Base-by-base conservation (phyloP, 92 coral and sea anemone species). In the Epizoanthus illoricatus region DNA sequence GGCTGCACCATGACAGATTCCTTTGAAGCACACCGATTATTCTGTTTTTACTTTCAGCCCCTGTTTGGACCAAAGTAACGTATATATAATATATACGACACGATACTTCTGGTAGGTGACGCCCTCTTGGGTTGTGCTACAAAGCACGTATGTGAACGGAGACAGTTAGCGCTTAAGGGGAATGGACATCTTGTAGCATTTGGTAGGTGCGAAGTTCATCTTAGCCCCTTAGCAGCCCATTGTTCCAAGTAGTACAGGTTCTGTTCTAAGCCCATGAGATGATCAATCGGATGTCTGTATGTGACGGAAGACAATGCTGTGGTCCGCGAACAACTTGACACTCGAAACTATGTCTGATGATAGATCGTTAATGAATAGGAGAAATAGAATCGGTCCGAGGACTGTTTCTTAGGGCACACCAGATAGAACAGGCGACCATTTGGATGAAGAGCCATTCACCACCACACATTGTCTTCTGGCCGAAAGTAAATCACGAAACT, bases 151-250 rank as follows among this genome's bases (percentile, higher is more conserved):
- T 66, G 79, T 52, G 79, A 71, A 73, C 17, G 54, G 55, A 33
- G 41, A 81, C 52, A 80, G 61, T 58, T 81, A 18, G 56, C 78
- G 72, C 33, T 28, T 28, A 28, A 28, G 33, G 45, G 82, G 59
- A 49, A 84, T 75, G 73, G 80, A 71, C 62, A 71, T 74, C 45
- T 52, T 52, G 43, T 52, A 84, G 21, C 81, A 75, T 52, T 75
- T 63, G 2, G 68, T 63, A 63, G 68, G 68, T 6, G 3, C 76
- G 2, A n/a, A 69, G 47, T 69, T 73, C 76, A 81, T 68, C 73
- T 81, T n/a, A n/a, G 52, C 85, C 85, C 64, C 42, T 65, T 81
- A 5, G 16, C n/a, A n/a, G 85, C 76, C 76, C 85, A 68, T 36
- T 52, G 24, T 56, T 54, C 66, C 39, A 69, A 68, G 36, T 55